Percentiles rank a stretch among this genome's conserved stretches.
phyloP scores from a whole-genome alignment of 2,113 vertebrate species.

The Otus sunia region DNA sequence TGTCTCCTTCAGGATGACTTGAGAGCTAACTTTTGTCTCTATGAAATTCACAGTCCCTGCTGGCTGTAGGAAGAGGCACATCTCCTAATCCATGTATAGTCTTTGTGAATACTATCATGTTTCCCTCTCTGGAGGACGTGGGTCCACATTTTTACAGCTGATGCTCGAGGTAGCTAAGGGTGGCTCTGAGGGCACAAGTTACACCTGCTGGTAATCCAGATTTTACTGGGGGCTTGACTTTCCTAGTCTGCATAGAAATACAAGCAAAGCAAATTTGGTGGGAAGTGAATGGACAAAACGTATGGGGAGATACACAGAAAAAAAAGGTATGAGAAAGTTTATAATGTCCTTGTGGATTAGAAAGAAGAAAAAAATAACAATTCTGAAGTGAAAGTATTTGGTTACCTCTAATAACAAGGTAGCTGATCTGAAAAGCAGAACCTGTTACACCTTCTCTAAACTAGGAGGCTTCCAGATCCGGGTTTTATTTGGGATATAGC shows the following conservation, averaged over 20 bases:
- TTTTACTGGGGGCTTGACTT: background rate
- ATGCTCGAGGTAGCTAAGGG: background rate
- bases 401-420: background rate
- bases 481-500: background rate
- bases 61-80: background rate
- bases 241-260: background rate
- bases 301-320: background rate
- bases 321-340: background rate
- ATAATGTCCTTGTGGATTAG: background rate
- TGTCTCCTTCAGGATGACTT: background rate
- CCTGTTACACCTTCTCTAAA: background rate
- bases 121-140: background rate
- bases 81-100: background rate
- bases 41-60: background rate
- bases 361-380: background rate
- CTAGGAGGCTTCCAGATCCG: background rate
- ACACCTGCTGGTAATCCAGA: background rate
- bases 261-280: background rate
- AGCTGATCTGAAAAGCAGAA: background rate
- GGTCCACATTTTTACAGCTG: background rate
- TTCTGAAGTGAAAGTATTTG: background rate
- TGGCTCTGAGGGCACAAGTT: background rate
- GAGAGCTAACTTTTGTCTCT: background rate
- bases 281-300: background rate
- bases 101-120: background rate